Conservation (phyloP, 2,797 vertebrate species). For the Novumbra hubbsi region DNA sequence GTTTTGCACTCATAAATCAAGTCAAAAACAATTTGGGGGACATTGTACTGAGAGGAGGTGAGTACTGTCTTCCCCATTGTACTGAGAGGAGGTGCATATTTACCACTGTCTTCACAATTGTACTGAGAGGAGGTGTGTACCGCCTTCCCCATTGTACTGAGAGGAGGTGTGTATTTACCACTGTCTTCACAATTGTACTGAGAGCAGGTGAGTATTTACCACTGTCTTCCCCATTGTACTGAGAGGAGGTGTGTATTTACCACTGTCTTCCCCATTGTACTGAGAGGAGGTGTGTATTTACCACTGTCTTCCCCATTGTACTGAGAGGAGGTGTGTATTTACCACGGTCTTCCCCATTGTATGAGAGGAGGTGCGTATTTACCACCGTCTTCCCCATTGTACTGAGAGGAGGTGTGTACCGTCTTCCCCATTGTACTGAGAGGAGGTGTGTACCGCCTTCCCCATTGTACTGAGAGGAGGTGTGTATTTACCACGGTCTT, state of each 20-base stretch:
- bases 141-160: no score
- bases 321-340: conserved; percentile 63
- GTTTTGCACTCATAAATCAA: neutral
- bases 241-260: conserved; percentile 69
- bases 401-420: no score
- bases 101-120: conserved; percentile 96
- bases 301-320: conserved; percentile 97
- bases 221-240: conserved; percentile 96
- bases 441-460: conserved; percentile 76
- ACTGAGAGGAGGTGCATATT: conserved; percentile 41
- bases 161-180: conserved; percentile 74
- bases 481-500: conserved; percentile 87
- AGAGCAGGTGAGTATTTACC: conserved; percentile 74
- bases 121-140: no score
- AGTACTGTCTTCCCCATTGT: no score
- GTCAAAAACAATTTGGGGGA: neutral
- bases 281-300: conserved; percentile 69
- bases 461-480: conserved; percentile 84
- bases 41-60: no score
- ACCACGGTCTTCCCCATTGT: conserved; percentile 97
- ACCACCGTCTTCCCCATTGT: conserved; percentile 97
- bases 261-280: conserved; percentile 96
- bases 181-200: conserved; percentile 96
- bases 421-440: no score
- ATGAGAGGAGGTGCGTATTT: conserved; percentile 64